These are phyloP conservation scores for Drosophila baimaii DNA, from an alignment of 1,140 invertebrate genomes.

Conservation along the genomic window DNA sequence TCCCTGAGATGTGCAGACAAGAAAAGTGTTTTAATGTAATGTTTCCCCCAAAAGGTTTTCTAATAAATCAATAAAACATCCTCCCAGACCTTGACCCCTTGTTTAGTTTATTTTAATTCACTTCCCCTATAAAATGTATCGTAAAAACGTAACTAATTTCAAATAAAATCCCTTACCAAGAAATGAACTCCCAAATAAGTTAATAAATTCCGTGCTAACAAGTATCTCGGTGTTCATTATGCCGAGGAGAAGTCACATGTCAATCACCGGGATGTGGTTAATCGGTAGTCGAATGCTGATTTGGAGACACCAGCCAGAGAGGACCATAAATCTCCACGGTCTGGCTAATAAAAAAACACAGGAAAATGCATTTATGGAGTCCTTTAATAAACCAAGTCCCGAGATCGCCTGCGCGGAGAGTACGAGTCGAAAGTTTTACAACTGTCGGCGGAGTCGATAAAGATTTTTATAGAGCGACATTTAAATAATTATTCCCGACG, in stretches of 20 bases:
- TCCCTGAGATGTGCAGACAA: background rate
- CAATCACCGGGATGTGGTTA: conserved; percentile 28
- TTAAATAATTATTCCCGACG: conserved; percentile 60
- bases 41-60: background rate
- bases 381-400: conserved; percentile 70
- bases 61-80: background rate
- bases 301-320: conserved; percentile 27
- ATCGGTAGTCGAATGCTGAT: conserved; percentile 32
- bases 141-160: background rate
- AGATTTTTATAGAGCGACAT: conserved; percentile 68
- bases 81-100: background rate
- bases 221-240: conserved; percentile 6
- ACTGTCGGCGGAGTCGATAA: conserved; percentile 44
- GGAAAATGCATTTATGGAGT: conserved; percentile 64
- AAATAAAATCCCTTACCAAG: conserved; percentile 9
- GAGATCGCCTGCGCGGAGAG: conserved; percentile 4
- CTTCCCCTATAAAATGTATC: background rate
- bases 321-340: conserved; percentile 41
- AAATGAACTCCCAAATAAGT: background rate
- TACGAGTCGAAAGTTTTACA: conserved; percentile 42
- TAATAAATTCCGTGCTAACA: conserved; percentile 9
- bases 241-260: conserved; percentile 18
- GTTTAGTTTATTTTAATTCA: background rate
- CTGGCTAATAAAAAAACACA: conserved; percentile 46
- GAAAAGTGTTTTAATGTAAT: background rate